Evolutionary conservation across 1,140 invertebrate genomes (phyloP), one percentile per base, ranked within the genome.

Genomic region (Drosophila fuyamai): DNA sequence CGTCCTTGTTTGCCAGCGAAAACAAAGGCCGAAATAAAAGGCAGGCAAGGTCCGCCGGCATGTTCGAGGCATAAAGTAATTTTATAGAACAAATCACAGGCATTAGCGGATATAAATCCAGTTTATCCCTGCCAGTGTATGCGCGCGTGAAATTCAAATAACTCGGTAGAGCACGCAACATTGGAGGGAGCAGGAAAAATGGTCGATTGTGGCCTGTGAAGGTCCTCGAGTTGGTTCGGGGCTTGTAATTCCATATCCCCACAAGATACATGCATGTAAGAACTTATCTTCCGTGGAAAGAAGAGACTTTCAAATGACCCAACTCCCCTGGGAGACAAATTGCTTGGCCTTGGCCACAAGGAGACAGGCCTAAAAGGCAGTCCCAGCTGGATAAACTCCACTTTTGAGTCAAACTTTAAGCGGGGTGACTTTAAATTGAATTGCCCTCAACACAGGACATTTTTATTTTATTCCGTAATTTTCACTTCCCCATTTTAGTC

Each of bases 31-130:
- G 54, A 62, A 62, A 51, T 29, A 66, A 44, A 50, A 68, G 53
- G 38, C 46, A 56, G 58, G 44, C 44, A 66, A 54, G 58, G 63
- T 74, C 67, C 59, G 68, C 68, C 60, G 73, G 79, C 80, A 82
- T 79, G 77, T 89, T 68, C 61, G 53, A 48, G 85, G 84, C 85
- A 89, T 89, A 89, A 89, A 89, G 84, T 89, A 89, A 89, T 89
- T 89, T 89, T 89, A 89, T 89, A 89, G 84, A 89, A 89, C 84
- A 89, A 89, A 89, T 89, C 84, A 90, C 84, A 67, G 85, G 84
- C 84, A 84, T 89, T 89, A 89, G 85, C 86, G 81, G 80, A 75
- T 75, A 89, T 89, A 89, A 89, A 89, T 89, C 84, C 84, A 72
- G 84, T 84, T 89, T 89, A 86, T 86, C 83, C 83, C 71, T 89